phyloP scores from a whole-genome alignment of 2,888 invertebrate genomes.

The Argyresthia albistria region DNA sequence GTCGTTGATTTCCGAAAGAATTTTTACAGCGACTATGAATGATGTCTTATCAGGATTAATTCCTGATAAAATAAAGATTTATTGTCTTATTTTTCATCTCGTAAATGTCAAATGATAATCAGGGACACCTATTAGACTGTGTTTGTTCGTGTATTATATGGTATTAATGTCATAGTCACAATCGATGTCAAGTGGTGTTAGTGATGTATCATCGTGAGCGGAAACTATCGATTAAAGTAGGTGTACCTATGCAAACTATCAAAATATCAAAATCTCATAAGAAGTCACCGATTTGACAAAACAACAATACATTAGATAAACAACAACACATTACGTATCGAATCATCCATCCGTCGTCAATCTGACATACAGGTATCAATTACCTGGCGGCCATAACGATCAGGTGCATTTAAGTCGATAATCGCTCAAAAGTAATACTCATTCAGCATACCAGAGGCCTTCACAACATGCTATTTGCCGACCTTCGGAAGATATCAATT shows the following conservation, averaged over 20 bases:
- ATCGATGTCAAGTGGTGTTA: not conserved
- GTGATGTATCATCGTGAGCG: not conserved
- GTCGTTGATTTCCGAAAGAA: not conserved
- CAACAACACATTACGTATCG: too few species aligned
- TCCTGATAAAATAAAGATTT: slow-evolving; percentile 7
- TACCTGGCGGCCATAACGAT: too few species aligned
- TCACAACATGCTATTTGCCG: slow-evolving; percentile 44
- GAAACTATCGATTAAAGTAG: not conserved
- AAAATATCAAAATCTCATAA: slow-evolving; percentile 11
- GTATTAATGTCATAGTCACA: slow-evolving; percentile 12
- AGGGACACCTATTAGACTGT: slow-evolving; percentile 14
- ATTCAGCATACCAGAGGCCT: too few species aligned
- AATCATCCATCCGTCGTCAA: too few species aligned
- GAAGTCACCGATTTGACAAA: not conserved
- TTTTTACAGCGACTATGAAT: not conserved
- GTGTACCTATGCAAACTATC: slow-evolving; percentile 18
- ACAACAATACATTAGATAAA: too few species aligned
- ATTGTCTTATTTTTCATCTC: slow-evolving; percentile 7
- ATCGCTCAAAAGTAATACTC: too few species aligned
- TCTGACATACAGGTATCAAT: too few species aligned
- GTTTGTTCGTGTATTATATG: slow-evolving; percentile 31
- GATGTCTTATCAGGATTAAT: slow-evolving; percentile 6
- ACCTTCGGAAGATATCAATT: slow-evolving; percentile 68
- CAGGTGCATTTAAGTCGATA: too few species aligned
- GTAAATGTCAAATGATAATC: slow-evolving; percentile 4